phyloP scores from a whole-genome alignment of 2,113 vertebrate genomes.

The Ovis canadensis region DNA sequence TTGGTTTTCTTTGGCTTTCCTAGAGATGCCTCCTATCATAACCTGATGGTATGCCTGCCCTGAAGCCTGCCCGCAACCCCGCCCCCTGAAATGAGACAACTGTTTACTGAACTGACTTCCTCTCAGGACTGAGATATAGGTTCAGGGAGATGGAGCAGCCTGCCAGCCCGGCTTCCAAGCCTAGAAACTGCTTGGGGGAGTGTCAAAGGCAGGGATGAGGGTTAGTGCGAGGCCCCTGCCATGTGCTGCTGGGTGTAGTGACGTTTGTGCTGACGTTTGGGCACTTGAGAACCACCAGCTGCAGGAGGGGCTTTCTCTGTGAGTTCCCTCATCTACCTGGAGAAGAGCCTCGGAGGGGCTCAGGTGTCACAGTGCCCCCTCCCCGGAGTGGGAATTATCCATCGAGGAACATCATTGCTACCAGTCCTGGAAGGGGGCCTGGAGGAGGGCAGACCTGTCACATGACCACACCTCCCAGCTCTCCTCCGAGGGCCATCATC shows the following conservation, averaged over 20 bases:
- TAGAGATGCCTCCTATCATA: background rate
- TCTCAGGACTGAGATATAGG: background rate
- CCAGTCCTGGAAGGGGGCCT: background rate
- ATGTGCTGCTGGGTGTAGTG: background rate
- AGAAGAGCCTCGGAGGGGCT: background rate
- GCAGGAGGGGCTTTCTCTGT: background rate
- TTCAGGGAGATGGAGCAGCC: background rate
- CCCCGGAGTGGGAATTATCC: fast-evolving
- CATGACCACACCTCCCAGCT: too few species aligned
- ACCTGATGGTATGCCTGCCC: too few species aligned
- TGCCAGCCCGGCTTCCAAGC: background rate
- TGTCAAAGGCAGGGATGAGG: background rate
- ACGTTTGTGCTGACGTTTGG: background rate
- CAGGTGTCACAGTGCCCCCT: background rate
- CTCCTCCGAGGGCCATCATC: background rate
- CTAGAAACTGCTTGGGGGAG: background rate
- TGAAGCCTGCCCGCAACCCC: too few species aligned
- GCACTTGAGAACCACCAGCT: background rate
- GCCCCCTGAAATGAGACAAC: background rate
- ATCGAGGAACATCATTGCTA: too few species aligned
- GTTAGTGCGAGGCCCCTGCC: background rate
- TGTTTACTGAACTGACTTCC: too few species aligned
- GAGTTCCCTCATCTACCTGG: background rate
- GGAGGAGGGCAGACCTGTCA: background rate
- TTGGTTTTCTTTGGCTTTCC: background rate